Evolutionary conservation across 2,797 vertebrate species (phyloP).

Genomic region (Sarcophilus harrisii): DNA sequence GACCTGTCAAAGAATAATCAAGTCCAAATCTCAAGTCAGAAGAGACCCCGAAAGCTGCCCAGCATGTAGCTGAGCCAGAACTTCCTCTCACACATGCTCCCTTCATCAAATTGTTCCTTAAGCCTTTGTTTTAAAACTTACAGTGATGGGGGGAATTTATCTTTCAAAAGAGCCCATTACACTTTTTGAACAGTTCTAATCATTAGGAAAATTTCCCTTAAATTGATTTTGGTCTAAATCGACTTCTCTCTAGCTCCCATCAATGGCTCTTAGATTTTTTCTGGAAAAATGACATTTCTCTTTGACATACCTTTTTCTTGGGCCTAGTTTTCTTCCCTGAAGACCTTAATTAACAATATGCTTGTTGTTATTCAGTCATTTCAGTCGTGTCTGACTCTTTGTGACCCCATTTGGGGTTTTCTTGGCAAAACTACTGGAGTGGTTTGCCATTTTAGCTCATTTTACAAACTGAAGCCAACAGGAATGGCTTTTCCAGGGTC

Average conservation of each 20-base stretch:
- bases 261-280: not conserved
- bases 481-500: not conserved
- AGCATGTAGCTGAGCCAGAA: not conserved
- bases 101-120: not conserved
- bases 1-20: not conserved
- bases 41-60: not conserved
- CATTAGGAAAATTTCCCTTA: not conserved
- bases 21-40: not conserved
- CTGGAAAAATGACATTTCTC: not conserved
- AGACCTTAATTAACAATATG: conserved; percentile 8
- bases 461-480: not conserved
- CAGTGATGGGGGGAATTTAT: not conserved
- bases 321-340: not conserved
- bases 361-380: not conserved
- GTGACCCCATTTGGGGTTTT: not conserved
- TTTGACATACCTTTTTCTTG: not conserved
- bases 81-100: not conserved
- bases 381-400: not conserved
- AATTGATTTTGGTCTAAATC: not conserved
- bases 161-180: not conserved
- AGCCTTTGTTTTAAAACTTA: not conserved
- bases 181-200: not conserved
- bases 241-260: not conserved
- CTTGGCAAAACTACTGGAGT: not conserved
- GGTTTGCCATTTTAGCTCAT: not conserved